phyloP scores from a whole-genome alignment of 2,113 vertebrate genomes.

The Alligator mississippiensis region DNA sequence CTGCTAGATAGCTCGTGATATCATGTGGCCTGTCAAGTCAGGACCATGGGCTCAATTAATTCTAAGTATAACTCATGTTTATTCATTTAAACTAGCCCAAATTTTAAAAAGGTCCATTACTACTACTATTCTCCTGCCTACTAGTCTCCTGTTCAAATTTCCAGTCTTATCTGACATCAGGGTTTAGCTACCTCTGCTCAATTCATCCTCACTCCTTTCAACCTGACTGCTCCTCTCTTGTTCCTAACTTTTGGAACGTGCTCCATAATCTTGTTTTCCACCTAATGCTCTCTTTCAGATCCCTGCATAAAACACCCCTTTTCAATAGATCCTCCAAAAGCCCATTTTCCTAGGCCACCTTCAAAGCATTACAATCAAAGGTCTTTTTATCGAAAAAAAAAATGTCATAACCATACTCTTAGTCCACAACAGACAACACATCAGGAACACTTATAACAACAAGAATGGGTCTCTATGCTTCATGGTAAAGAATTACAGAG shows the following conservation, averaged over 20 bases:
- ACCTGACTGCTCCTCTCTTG: neutral
- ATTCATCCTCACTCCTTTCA: neutral
- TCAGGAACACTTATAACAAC: neutral
- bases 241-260: neutral
- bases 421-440: neutral
- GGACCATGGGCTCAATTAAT: neutral
- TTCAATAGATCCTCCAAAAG: neutral
- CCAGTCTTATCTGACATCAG: neutral
- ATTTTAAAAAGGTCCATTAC: neutral
- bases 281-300: neutral
- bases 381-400: neutral
- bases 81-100: neutral
- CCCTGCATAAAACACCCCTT: neutral
- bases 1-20: neutral
- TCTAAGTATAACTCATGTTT: neutral
- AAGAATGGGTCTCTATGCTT: neutral
- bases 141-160: neutral
- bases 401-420: neutral
- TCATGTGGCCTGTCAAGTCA: neutral
- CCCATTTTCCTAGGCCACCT: neutral
- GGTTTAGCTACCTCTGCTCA: neutral
- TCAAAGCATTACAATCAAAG: neutral
- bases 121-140: neutral
- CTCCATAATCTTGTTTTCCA: neutral
- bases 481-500: too few species aligned